A percentile compares a stretch with the other conserved stretches of the same genome.
These are phyloP conservation scores for Lasioglossum oenotherae DNA, from an alignment of 2,888 invertebrate species.

Conservation along the genomic window DNA sequence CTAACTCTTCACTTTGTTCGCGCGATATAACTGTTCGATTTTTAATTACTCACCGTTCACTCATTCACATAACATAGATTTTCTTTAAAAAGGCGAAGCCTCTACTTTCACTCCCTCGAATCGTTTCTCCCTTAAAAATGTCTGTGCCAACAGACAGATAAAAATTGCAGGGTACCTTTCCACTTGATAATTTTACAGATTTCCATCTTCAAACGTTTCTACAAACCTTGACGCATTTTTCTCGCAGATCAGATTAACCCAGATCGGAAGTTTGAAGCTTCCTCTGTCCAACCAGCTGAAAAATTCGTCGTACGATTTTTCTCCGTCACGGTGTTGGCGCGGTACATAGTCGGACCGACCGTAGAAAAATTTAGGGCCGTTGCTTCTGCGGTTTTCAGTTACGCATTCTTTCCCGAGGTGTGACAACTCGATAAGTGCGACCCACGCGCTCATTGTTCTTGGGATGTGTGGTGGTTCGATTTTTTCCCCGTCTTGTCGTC, in stretches of 20 bases:
- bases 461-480: constrained; percentile 49
- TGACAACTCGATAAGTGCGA: constrained; percentile 60
- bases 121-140: not conserved
- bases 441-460: constrained; percentile 67
- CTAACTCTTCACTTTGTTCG: too few relatives aligned
- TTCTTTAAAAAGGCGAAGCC: not conserved
- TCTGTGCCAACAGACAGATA: not conserved
- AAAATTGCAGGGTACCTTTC: not conserved
- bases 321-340: not conserved
- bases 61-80: not conserved
- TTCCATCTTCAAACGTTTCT: not conserved
- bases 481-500: constrained; percentile 37
- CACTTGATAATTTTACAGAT: not conserved
- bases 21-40: too few relatives aligned
- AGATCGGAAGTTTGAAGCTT: not conserved
- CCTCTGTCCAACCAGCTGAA: not conserved
- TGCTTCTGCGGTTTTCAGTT: constrained; percentile 30
- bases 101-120: not conserved
- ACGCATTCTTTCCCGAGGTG: constrained; percentile 49
- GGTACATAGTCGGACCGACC: not conserved
- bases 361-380: constrained; percentile 36
- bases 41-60: too few relatives aligned
- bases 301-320: not conserved
- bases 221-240: not conserved
- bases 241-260: too few relatives aligned